A percentile compares a stretch with the other conserved stretches of the same genome.
These are phyloP conservation scores for Elysia chlorotica DNA, from an alignment of 1,140 invertebrate species.

Conservation along the genomic window DNA sequence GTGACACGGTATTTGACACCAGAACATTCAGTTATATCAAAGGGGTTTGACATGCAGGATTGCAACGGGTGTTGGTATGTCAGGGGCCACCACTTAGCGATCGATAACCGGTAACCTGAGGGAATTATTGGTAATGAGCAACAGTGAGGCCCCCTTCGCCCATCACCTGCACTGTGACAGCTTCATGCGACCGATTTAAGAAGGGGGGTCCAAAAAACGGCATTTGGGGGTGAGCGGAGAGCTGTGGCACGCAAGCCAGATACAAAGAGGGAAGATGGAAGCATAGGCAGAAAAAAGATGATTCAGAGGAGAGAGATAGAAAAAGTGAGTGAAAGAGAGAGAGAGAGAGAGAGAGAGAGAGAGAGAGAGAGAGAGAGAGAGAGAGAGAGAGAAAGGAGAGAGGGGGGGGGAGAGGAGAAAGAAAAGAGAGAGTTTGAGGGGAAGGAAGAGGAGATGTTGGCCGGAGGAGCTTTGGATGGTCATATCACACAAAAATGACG, in stretches of 20 bases:
- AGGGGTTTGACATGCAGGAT: no score
- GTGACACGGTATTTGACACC: no score
- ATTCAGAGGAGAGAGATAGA: neutral
- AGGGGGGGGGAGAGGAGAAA: neutral
- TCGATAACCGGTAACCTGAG: no score
- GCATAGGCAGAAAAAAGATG: neutral
- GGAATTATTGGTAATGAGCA: no score
- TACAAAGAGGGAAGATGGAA: neutral
- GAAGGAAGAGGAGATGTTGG: neutral
- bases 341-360: slow-evolving; percentile 7
- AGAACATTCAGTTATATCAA: no score
- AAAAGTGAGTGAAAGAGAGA: neutral
- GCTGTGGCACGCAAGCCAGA: neutral
- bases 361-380: slow-evolving; percentile 14
- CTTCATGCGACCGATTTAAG: neutral
- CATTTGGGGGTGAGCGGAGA: neutral
- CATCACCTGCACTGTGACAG: neutral
- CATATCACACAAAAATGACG: no score
- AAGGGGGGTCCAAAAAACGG: neutral
- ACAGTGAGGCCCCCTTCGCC: no score
- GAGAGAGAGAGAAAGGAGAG: slow-evolving; percentile 1
- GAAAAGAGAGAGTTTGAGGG: neutral
- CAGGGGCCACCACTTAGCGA: no score
- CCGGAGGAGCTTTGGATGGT: no score
- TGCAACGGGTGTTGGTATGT: no score